Percentiles rank a stretch among this genome's conserved stretches.
phyloP scores from a whole-genome alignment of 2,888 invertebrate genomes.

The Lissocephala sabroskyi region DNA sequence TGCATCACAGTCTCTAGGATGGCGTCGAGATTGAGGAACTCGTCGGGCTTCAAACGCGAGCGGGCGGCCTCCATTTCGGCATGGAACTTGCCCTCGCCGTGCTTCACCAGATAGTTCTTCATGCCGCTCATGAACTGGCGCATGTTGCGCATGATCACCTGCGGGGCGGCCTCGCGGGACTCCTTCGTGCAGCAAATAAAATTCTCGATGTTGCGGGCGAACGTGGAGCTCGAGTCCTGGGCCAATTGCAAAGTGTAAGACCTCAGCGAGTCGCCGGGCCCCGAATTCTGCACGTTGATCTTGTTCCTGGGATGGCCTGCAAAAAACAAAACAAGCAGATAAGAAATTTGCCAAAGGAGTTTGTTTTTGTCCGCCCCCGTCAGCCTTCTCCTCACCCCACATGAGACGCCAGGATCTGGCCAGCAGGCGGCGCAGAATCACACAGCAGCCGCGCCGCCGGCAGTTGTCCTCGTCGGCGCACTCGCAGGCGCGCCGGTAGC shows the following conservation, averaged over 20 bases:
- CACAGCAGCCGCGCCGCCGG: constrained; percentile 34
- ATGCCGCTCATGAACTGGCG: constrained; percentile 98
- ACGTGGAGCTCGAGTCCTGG: constrained; percentile 88
- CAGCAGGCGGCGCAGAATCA: constrained; percentile 48
- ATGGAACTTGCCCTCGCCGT: constrained; percentile 94
- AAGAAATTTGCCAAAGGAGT: neutral
- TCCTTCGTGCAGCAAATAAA: constrained; percentile 94
- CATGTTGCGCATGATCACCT: constrained; percentile 91
- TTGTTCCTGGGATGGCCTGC: constrained; percentile 83
- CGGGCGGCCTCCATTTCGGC: constrained; percentile 83
- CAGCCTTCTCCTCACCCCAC: constrained; percentile 57
- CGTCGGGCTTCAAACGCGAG: constrained; percentile 84
- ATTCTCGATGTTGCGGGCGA: constrained; percentile 93
- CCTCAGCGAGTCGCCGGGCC: constrained; percentile 81
- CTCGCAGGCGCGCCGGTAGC: constrained; percentile 50
- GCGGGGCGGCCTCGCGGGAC: constrained; percentile 89
- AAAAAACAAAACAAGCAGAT: constrained; percentile 29
- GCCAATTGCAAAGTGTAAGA: constrained; percentile 87
- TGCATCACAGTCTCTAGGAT: constrained; percentile 96
- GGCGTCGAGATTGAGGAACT: constrained; percentile 95
- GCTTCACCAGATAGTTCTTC: constrained; percentile 97
- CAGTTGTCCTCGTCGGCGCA: constrained; percentile 55
- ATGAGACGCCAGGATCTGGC: constrained; percentile 50
- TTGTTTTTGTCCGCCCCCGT: neutral
- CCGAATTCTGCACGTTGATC: constrained; percentile 72